Percentiles rank a stretch among this genome's conserved stretches.
phyloP scores from a whole-genome alignment of 2,888 invertebrate genomes.

The Ophion slaviceki region DNA sequence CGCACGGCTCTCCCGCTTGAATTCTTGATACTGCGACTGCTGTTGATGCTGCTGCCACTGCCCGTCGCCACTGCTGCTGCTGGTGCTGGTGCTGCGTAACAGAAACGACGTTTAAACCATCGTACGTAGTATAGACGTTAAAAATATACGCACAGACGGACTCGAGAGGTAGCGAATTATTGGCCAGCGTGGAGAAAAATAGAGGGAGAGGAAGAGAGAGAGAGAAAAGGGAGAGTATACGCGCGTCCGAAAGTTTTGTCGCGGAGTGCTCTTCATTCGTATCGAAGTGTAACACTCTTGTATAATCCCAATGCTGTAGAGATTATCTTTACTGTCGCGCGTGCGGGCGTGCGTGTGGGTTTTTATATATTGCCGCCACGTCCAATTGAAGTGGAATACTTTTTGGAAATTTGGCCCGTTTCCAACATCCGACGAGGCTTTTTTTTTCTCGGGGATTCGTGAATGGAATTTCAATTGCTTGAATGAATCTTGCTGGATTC shows the following conservation, averaged over 20 bases:
- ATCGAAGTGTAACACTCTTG: constrained; percentile 26
- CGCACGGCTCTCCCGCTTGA: constrained; percentile 35
- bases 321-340: neutral
- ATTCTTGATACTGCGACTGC: constrained; percentile 21
- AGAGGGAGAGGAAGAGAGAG: constrained; percentile 10
- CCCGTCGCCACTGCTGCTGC: neutral
- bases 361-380: neutral
- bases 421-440: too few relatives aligned
- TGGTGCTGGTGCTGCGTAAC: constrained; percentile 38
- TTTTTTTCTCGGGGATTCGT: too few relatives aligned
- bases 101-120: constrained; percentile 42
- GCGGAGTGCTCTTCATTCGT: constrained; percentile 22
- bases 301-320: constrained; percentile 18
- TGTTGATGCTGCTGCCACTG: constrained; percentile 4
- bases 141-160: constrained; percentile 63
- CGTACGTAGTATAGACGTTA: constrained; percentile 50
- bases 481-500: too few relatives aligned
- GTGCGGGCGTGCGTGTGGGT: neutral
- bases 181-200: constrained; percentile 18
- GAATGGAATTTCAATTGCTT: too few relatives aligned
- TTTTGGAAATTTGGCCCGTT: too few relatives aligned
- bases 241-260: constrained; percentile 23
- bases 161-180: constrained; percentile 35
- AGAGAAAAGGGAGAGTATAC: neutral
- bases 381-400: too few relatives aligned